Evolutionary conservation across 2,888 invertebrate species (phyloP), one percentile per base, ranked within the genome.

Genomic region (Ophion costatus): DNA sequence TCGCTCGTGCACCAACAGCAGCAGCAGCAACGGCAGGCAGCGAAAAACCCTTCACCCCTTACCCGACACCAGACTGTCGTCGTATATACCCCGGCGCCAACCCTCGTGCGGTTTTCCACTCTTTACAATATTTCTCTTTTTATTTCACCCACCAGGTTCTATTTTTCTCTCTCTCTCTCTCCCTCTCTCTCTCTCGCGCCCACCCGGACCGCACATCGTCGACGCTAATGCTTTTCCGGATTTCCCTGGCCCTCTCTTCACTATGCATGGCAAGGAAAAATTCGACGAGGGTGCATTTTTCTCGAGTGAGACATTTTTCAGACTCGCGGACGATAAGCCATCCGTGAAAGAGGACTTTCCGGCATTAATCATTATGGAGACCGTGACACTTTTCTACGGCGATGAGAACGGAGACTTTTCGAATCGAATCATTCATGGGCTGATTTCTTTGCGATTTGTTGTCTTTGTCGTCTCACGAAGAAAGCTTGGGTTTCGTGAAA

Each of bases 51-150:
- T 80, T 70, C 76, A 82, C 77, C 77, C 85, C 74, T 38, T 38
- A 38, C 9, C 33, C 82, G 66, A 63, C 69, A 76, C 83, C 81
- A 84, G 86, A 86, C 86, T 83, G 80, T 80, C 77, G 79, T 83
- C 79, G 78, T 71, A 59, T 80, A 59, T 80, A 82, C 56, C 79
- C 45, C 70, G 86, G 80, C 87, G 84, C 77, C 83, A 83, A 75
- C 45, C 71, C 75, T 66, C 61, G 69, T 67, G 64, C 71, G 69
- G 76, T 74, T 80, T 80, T 80, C 66, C 45, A 24, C 75, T 77
- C 69, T 63, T 67, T 51, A 57, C 75, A 64, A 20, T 67, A 20
- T 69, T 66, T 69, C 56, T 38, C 69, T n/a, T 63, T 66, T 45
- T 67, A 61, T 59, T 74, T 42, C 22, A 61, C 59, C 69, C 63